Evolutionary conservation across 2,113 vertebrate genomes (phyloP).

Genomic region (Callithrix jacchus): DNA sequence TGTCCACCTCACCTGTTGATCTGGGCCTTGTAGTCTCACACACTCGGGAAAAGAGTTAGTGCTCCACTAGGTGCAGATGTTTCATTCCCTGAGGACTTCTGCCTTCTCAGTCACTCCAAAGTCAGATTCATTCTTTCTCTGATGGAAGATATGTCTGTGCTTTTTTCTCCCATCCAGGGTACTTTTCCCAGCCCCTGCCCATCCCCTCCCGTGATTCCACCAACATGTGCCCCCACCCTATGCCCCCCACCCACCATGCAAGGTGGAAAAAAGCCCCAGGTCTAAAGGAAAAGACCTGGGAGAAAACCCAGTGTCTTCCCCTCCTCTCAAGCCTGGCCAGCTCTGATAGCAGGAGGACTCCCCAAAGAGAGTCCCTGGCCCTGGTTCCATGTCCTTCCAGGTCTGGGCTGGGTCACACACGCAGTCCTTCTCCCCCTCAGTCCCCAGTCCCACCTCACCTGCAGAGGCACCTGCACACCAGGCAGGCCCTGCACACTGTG

Average conservation of each 20-base stretch:
- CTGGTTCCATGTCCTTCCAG: too few relatives aligned
- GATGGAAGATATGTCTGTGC: not conserved
- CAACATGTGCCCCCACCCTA: not conserved
- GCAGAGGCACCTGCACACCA: not conserved
- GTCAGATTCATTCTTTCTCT: not conserved
- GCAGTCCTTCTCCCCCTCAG: not conserved
- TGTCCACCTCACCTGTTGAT: accelerated
- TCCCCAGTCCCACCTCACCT: accelerated
- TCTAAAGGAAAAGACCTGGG: not conserved
- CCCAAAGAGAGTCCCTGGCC: not conserved
- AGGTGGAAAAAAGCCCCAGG: not conserved
- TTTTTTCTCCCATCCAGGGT: too few relatives aligned
- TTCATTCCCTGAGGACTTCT: not conserved
- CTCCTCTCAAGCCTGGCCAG: too few relatives aligned
- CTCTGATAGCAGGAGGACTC: accelerated
- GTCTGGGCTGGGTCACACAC: too few relatives aligned
- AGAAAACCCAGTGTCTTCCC: too few relatives aligned
- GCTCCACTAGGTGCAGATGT: not conserved
- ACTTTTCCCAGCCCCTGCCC: not conserved
- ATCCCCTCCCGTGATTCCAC: not conserved
- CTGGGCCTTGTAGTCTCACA: accelerated
- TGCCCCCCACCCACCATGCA: accelerated
- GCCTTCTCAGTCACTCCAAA: too few relatives aligned
- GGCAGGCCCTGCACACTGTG: not conserved
- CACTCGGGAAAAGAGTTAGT: too few relatives aligned